Evolutionary conservation across 2,113 vertebrate species (phyloP).

Genomic region (Microcebus lehilahytsara): DNA sequence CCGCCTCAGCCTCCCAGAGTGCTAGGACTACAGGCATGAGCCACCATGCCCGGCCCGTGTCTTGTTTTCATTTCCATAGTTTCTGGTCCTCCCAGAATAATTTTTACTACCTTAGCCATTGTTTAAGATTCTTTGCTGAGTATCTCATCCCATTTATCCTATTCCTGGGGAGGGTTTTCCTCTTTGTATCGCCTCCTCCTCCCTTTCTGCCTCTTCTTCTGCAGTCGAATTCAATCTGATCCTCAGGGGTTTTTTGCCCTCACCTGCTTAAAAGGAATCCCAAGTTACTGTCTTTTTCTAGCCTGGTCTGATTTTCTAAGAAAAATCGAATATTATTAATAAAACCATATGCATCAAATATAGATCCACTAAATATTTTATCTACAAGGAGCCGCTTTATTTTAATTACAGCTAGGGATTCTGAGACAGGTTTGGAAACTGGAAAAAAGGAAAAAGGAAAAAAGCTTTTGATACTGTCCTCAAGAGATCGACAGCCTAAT

Average conservation of each 20-base stretch:
- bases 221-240: neutral
- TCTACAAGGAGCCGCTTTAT: neutral
- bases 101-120: neutral
- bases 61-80: constrained; percentile 13
- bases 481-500: neutral
- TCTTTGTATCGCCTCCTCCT: neutral
- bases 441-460: neutral
- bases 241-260: neutral
- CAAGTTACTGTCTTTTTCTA: neutral
- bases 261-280: neutral
- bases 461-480: neutral
- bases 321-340: neutral
- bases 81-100: neutral
- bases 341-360: neutral
- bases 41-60: too few species aligned
- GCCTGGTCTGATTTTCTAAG: neutral
- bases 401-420: neutral
- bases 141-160: neutral
- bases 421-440: constrained; percentile 15
- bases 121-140: neutral
- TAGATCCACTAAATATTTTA: neutral
- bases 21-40: too few species aligned
- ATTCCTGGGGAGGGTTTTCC: neutral
- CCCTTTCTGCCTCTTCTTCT: neutral
- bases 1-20: too few species aligned